A percentile compares a stretch with the other conserved stretches of the same genome.
phyloP scores from a whole-genome alignment of 2,113 vertebrate genomes.

The Drymodes brunneopygia region DNA sequence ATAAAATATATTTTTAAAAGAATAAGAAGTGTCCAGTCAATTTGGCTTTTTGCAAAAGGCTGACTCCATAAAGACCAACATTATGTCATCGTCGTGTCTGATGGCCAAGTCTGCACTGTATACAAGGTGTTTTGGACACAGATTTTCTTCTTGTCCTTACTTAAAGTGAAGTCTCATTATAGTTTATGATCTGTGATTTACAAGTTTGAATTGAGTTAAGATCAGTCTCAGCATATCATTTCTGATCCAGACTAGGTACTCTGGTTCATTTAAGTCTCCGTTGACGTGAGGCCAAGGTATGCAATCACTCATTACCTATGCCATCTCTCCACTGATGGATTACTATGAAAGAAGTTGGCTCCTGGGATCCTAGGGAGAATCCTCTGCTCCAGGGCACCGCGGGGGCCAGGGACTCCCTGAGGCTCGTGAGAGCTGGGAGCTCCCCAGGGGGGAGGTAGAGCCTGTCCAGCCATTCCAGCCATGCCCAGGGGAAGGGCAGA shows the following conservation, averaged over 20 bases:
- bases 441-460: not conserved
- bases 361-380: not conserved
- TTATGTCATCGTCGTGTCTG: not conserved
- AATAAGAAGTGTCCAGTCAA: not conserved
- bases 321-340: accelerated
- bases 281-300: not conserved
- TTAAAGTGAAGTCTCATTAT: conserved; percentile 26
- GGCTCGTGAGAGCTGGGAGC: accelerated
- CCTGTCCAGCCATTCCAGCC: not conserved
- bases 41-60: not conserved
- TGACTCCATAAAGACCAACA: conserved; percentile 5
- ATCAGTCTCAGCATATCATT: not conserved
- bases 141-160: conserved; percentile 15
- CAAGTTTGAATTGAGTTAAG: conserved; percentile 3
- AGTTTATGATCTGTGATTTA: conserved; percentile 51
- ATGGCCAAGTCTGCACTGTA: conserved; percentile 29
- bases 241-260: conserved; percentile 14
- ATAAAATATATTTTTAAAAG: not conserved
- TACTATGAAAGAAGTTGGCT: not conserved
- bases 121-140: conserved; percentile 28
- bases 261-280: not conserved
- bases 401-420: not conserved
- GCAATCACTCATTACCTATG: not conserved
- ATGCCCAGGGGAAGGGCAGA: not conserved
- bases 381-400: not conserved